Evolutionary conservation across 2,888 invertebrate genomes (phyloP).

Genomic region (Leptodirus hochenwartii): DNA sequence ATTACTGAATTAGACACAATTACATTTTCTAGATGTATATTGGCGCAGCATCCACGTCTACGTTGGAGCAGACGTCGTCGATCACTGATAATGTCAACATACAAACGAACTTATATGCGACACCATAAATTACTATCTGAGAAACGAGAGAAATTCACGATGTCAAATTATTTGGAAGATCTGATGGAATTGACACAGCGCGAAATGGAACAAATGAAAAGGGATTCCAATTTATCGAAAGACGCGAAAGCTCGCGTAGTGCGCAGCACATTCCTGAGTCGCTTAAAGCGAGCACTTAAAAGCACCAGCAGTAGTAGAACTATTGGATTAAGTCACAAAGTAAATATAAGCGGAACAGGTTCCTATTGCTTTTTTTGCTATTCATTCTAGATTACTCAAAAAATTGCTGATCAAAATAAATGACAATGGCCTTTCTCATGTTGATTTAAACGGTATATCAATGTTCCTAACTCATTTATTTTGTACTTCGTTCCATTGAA

Average conservation of each 20-base stretch:
- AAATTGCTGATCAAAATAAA: too few relatives aligned
- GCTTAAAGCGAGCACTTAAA: constrained; percentile 13
- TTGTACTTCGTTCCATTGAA: too few relatives aligned
- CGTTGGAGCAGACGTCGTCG: constrained; percentile 58
- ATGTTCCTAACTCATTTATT: too few relatives aligned
- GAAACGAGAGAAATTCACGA: constrained; percentile 13
- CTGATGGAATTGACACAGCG: constrained; percentile 11
- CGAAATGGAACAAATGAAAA: constrained; percentile 10
- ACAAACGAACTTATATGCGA: constrained; percentile 20
- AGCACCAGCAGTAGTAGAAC: constrained; percentile 10
- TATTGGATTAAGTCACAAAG: constrained; percentile 5
- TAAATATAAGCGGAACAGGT: too few relatives aligned
- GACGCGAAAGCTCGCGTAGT: too few relatives aligned
- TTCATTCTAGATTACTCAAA: too few relatives aligned
- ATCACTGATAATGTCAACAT: constrained; percentile 29
- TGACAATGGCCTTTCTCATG: too few relatives aligned
- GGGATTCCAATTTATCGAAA: too few relatives aligned
- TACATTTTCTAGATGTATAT: constrained; percentile 53
- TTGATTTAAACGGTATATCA: too few relatives aligned
- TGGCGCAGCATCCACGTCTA: constrained; percentile 73
- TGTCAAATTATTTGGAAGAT: constrained; percentile 11
- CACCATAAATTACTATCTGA: constrained; percentile 17
- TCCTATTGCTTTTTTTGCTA: too few relatives aligned
- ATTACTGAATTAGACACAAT: too few relatives aligned
- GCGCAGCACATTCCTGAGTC: constrained; percentile 9